phyloP scores from a whole-genome alignment of 2,797 vertebrate species.

The Sebastes miniatus region DNA sequence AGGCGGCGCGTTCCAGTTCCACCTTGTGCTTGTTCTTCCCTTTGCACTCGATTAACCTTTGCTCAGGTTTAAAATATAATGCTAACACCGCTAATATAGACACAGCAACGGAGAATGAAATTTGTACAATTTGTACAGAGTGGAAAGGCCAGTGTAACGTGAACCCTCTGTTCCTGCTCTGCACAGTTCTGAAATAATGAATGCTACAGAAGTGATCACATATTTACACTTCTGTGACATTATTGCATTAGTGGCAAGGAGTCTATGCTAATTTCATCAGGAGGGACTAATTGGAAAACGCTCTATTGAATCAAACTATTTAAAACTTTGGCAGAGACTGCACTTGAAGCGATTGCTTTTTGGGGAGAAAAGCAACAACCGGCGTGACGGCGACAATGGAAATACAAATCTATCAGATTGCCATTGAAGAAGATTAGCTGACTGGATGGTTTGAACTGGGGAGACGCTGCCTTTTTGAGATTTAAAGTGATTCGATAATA shows the following conservation, averaged over 20 bases:
- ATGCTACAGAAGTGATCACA: background rate
- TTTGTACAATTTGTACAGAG: slow-evolving; percentile 36
- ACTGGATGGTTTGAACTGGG: slow-evolving; percentile 1
- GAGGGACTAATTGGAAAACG: background rate
- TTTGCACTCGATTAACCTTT: slow-evolving; percentile 55
- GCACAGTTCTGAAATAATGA: slow-evolving; percentile 12
- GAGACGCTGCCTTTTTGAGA: background rate
- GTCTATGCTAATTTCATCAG: slow-evolving; percentile 12
- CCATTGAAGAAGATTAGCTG: background rate
- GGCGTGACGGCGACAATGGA: background rate
- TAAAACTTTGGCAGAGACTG: background rate
- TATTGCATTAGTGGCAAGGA: background rate
- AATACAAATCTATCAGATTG: background rate
- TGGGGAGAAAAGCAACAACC: background rate
- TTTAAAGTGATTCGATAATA: slow-evolving; percentile 12
- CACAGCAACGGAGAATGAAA: slow-evolving; percentile 25
- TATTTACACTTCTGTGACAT: slow-evolving; percentile 30
- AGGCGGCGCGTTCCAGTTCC: background rate
- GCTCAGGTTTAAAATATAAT: slow-evolving; percentile 30
- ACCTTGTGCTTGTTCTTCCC: background rate
- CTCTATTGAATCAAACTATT: background rate
- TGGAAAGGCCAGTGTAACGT: background rate
- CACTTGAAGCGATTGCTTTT: background rate
- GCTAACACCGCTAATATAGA: slow-evolving; percentile 29
- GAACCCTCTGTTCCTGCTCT: background rate